Evolutionary conservation across 2,888 invertebrate species (phyloP).

Genomic region (Eupithecia inturbata): DNA sequence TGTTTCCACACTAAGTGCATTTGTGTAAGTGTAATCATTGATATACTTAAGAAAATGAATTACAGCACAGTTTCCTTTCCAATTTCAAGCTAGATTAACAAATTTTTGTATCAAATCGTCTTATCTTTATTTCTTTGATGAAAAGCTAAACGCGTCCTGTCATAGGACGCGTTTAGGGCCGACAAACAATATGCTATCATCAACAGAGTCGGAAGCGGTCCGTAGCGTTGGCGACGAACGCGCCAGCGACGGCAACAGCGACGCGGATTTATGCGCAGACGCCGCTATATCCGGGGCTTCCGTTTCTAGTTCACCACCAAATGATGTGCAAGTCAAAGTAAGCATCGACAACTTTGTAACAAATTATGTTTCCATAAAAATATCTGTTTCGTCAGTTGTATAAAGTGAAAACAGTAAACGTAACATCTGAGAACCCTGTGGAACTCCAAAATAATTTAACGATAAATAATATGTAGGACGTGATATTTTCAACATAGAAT

Average conservation of each 20-base stretch:
- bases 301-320: conserved; percentile 82
- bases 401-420: conserved; percentile 13
- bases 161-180: conserved; percentile 26
- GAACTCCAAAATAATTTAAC: conserved; percentile 3
- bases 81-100: conserved; percentile 28
- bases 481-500: neutral
- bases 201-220: conserved; percentile 72
- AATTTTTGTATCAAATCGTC: conserved; percentile 11
- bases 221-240: conserved; percentile 77
- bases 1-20: conserved; percentile 33
- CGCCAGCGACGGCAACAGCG: conserved; percentile 78
- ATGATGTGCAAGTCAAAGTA: conserved; percentile 77
- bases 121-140: conserved; percentile 15
- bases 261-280: conserved; percentile 73
- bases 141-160: conserved; percentile 22
- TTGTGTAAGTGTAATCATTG: conserved; percentile 17
- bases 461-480: neutral
- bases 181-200: conserved; percentile 38
- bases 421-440: conserved; percentile 11
- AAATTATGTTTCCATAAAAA: neutral
- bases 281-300: conserved; percentile 78
- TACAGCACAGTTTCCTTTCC: conserved; percentile 30
- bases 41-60: conserved; percentile 10
- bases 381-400: neutral
- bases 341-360: conserved; percentile 10